Conservation (phyloP, 35 echinoderm and acorn worm genomes). For the Ptychodera flava region DNA sequence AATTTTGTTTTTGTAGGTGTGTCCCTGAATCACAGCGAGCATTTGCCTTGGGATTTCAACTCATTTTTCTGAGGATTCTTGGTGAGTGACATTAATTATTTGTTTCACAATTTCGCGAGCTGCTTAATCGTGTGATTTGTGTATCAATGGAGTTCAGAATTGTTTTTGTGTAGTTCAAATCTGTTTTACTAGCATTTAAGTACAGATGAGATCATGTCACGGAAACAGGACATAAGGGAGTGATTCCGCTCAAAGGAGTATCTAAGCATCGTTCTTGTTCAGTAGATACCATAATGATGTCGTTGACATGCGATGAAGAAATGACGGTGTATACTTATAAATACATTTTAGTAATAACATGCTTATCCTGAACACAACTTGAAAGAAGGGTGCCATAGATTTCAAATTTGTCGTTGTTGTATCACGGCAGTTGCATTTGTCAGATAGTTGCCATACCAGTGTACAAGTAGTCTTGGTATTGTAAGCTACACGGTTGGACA, state of each 20-base stretch:
- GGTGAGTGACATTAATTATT: not conserved
- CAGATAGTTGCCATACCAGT: not conserved
- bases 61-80: conserved; percentile 24
- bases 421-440: not conserved
- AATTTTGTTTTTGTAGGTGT: conserved; percentile 13
- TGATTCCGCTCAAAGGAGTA: not conserved
- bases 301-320: too few species aligned
- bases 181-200: not conserved
- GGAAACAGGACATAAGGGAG: too few species aligned
- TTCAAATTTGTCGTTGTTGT: too few species aligned
- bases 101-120: not conserved
- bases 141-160: not conserved
- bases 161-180: not conserved
- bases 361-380: not conserved
- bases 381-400: too few species aligned
- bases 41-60: conserved; percentile 39
- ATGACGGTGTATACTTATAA: too few species aligned
- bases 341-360: too few species aligned
- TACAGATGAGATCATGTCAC: not conserved
- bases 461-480: not conserved
- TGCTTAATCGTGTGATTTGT: not conserved
- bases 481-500: not conserved
- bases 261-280: too few species aligned
- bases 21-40: conserved; percentile 42
- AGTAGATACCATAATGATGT: too few species aligned